These are phyloP conservation scores for Chroicocephalus ridibundus DNA, from an alignment of 2,113 vertebrate genomes.

Conservation along the genomic window DNA sequence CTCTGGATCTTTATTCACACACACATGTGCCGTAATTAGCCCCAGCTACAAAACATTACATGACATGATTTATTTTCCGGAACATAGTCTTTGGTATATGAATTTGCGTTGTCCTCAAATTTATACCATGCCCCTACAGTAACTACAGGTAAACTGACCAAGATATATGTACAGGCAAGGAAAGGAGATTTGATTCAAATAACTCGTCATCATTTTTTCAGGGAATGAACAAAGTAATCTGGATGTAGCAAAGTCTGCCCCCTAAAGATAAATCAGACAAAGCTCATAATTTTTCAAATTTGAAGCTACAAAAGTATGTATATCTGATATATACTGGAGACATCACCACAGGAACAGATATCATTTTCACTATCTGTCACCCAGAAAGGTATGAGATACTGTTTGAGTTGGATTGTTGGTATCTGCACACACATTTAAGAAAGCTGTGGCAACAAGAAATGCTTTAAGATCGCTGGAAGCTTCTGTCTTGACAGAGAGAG, in stretches of 20 bases:
- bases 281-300: background rate
- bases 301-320: background rate
- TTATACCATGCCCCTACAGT: background rate
- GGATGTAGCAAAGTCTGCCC: background rate
- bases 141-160: background rate
- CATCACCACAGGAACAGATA: background rate
- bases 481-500: background rate
- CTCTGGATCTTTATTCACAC: background rate
- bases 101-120: background rate
- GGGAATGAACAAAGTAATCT: background rate
- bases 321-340: background rate
- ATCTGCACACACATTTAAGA: background rate
- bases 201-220: background rate
- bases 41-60: background rate
- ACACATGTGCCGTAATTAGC: accelerated
- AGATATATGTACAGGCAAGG: background rate
- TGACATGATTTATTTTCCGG: background rate
- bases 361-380: background rate
- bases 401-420: background rate
- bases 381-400: background rate
- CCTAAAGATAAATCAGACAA: background rate
- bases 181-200: background rate
- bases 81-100: background rate
- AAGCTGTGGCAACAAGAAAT: background rate
- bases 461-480: background rate